These are phyloP conservation scores for Margarornis squamiger DNA, from an alignment of 2,797 vertebrate species.

Conservation along the genomic window DNA sequence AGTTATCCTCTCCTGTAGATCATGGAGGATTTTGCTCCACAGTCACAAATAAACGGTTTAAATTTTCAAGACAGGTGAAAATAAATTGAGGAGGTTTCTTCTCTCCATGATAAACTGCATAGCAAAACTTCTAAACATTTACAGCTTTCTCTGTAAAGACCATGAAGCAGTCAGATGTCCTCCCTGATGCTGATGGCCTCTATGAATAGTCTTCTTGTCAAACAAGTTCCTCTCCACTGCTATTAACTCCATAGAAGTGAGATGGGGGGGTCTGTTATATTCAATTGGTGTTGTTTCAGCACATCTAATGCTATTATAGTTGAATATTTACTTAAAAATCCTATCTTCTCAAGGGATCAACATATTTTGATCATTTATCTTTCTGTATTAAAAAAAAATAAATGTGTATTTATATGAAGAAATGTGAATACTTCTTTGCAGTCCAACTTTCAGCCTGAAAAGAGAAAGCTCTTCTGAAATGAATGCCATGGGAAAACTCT, in stretches of 20 bases:
- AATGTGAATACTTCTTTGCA: neutral
- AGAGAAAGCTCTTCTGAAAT: neutral
- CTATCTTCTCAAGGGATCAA: neutral
- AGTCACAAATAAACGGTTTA: neutral
- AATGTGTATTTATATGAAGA: neutral
- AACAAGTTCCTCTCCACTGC: neutral
- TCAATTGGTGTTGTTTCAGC: neutral
- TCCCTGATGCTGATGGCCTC: neutral
- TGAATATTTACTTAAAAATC: neutral
- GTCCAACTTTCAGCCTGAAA: neutral
- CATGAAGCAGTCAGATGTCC: neutral
- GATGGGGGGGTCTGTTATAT: neutral
- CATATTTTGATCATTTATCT: neutral
- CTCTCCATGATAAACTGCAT: neutral
- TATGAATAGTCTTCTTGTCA: neutral
- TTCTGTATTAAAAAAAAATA: neutral
- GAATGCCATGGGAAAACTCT: neutral
- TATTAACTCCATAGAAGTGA: neutral
- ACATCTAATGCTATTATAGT: neutral
- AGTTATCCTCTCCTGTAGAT: neutral
- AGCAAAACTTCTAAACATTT: neutral
- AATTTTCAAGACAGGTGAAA: neutral
- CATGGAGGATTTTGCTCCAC: neutral
- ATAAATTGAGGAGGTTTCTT: neutral
- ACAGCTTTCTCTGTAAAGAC: neutral